Conservation (phyloP, 1,140 invertebrate genomes). For the Drosophila hydei region DNA sequence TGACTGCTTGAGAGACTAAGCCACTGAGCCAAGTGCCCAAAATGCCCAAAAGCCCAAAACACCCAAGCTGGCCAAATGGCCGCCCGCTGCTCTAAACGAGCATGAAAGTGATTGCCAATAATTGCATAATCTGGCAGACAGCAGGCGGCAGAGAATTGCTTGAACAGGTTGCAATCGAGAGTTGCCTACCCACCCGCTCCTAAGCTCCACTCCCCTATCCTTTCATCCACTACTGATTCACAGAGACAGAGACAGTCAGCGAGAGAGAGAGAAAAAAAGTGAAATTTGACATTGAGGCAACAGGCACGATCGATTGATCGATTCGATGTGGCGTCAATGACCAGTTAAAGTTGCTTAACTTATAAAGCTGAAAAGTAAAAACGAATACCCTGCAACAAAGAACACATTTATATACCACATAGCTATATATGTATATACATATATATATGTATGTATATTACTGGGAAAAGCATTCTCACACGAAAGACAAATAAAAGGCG, state of each 20-base stretch:
- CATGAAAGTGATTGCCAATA: slow-evolving; percentile 80
- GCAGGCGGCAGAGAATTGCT: slow-evolving; percentile 54
- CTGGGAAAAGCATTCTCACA: slow-evolving; percentile 66
- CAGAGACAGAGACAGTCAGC: background rate
- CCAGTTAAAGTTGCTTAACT: slow-evolving; percentile 49
- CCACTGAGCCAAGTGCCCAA: slow-evolving; percentile 24
- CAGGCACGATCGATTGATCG: slow-evolving; percentile 51
- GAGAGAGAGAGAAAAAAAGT: slow-evolving; percentile 50
- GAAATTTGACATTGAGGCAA: slow-evolving; percentile 76
- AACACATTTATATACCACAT: slow-evolving; percentile 58
- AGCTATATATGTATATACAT: slow-evolving; percentile 8
- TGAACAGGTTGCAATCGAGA: slow-evolving; percentile 64
- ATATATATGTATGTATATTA: slow-evolving; percentile 9
- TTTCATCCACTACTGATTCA: slow-evolving; percentile 29
- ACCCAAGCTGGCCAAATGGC: slow-evolving; percentile 29
- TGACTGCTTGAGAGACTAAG: slow-evolving; percentile 9
- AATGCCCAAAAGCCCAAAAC: slow-evolving; percentile 1
- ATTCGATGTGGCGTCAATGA: slow-evolving; percentile 54
- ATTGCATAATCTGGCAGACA: slow-evolving; percentile 72
- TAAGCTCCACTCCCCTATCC: background rate
- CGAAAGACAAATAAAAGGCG: slow-evolving; percentile 77
- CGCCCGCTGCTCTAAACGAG: slow-evolving; percentile 76
- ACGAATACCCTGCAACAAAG: slow-evolving; percentile 55
- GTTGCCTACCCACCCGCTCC: background rate
- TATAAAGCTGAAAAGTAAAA: slow-evolving; percentile 28